Evolutionary conservation across 1,140 invertebrate species (phyloP).

Genomic region (Rhagoletis pomonella): DNA sequence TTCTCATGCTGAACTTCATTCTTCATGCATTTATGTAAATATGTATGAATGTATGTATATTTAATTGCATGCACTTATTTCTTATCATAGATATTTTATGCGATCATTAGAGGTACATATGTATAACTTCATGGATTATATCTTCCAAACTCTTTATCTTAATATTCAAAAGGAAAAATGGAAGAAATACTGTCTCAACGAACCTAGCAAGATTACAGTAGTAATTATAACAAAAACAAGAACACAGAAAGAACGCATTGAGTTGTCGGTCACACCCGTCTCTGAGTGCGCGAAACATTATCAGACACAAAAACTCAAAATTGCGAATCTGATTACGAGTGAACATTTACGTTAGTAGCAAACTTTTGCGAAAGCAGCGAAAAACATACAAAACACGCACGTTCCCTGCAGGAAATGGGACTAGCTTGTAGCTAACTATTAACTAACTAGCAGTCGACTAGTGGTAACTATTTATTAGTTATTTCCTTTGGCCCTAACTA

Average conservation of each 20-base stretch:
- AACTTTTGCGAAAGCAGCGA: neutral
- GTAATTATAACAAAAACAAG: conserved; percentile 14
- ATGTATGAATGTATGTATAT: neutral
- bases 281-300: neutral
- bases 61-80: neutral
- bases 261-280: neutral
- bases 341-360: conserved; percentile 11
- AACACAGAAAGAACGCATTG: neutral
- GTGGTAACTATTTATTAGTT: too few relatives aligned
- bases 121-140: neutral
- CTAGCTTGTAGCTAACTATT: too few relatives aligned
- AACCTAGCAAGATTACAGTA: neutral
- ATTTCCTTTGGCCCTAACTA: too few relatives aligned
- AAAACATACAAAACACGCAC: neutral
- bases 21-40: neutral
- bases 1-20: neutral
- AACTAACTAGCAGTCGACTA: too few relatives aligned
- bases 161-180: too few relatives aligned
- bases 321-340: conserved; percentile 32
- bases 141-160: neutral
- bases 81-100: neutral
- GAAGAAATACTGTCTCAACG: neutral
- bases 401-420: neutral
- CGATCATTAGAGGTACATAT: neutral
- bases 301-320: conserved; percentile 26